These are phyloP conservation scores for Argyra leucocephala DNA, from an alignment of 2,888 invertebrate genomes.

Conservation along the genomic window DNA sequence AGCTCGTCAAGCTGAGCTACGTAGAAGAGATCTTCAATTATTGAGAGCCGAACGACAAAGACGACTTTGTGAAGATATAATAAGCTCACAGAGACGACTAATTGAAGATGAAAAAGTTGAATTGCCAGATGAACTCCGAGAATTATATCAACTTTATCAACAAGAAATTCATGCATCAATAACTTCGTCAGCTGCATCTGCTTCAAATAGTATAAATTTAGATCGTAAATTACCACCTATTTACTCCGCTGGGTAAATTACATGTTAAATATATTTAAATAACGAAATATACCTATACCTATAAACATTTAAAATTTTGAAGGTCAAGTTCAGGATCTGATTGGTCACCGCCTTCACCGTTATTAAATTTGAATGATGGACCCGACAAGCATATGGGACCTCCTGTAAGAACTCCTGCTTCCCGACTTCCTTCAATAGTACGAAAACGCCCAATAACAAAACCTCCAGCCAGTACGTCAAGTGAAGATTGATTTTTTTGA, in stretches of 20 bases:
- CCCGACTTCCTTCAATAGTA: slow-evolving; percentile 21
- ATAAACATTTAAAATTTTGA: too few species aligned
- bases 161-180: slow-evolving; percentile 79
- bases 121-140: slow-evolving; percentile 65
- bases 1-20: slow-evolving; percentile 75
- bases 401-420: slow-evolving; percentile 22
- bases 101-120: slow-evolving; percentile 68
- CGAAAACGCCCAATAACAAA: slow-evolving; percentile 12
- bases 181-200: slow-evolving; percentile 47
- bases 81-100: slow-evolving; percentile 73
- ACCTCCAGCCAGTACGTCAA: slow-evolving; percentile 18
- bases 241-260: slow-evolving; percentile 39
- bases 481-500: slow-evolving; percentile 21
- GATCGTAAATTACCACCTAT: slow-evolving; percentile 43
- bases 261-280: not conserved
- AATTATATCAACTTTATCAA: slow-evolving; percentile 72
- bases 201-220: slow-evolving; percentile 29
- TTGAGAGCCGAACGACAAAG: slow-evolving; percentile 75
- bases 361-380: slow-evolving; percentile 18
- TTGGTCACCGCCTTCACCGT: slow-evolving; percentile 40
- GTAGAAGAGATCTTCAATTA: slow-evolving; percentile 72
- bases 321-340: slow-evolving; percentile 43
- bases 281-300: not conserved
- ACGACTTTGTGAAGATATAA: slow-evolving; percentile 82
- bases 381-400: slow-evolving; percentile 24